Percentiles rank a stretch among this genome's conserved stretches.
Conservation (phyloP, 2,113 vertebrate genomes). For the Cariama cristata region DNA sequence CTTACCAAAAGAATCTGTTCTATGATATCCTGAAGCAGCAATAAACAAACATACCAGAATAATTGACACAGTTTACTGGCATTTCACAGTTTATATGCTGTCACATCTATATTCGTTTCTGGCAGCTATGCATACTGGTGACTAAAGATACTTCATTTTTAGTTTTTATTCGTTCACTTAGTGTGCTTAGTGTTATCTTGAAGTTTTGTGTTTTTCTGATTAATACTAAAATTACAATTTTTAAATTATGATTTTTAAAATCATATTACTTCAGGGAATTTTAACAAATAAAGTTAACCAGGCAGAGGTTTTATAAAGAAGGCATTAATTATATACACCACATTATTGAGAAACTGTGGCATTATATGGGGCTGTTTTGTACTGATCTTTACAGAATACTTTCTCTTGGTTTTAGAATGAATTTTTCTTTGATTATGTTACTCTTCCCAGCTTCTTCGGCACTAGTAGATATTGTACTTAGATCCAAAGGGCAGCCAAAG, state of each 20-base stretch:
- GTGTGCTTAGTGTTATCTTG: neutral
- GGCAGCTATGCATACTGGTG: neutral
- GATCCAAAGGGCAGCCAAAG: neutral
- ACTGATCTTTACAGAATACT: neutral
- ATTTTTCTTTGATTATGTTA: slow-evolving; percentile 21
- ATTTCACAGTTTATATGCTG: slow-evolving; percentile 44
- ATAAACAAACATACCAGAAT: slow-evolving; percentile 39
- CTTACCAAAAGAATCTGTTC: slow-evolving; percentile 47
- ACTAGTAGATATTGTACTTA: neutral
- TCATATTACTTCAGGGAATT: neutral
- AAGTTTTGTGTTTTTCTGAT: neutral
- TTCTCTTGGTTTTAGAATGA: neutral
- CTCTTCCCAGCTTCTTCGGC: neutral
- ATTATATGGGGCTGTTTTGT: neutral
- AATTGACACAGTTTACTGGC: slow-evolving; percentile 12
- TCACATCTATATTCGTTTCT: slow-evolving; percentile 13
- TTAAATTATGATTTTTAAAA: neutral
- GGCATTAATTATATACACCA: neutral
- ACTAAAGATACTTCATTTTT: neutral
- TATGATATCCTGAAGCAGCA: neutral
- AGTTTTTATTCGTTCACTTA: neutral
- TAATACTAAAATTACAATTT: neutral
- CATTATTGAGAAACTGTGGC: neutral
- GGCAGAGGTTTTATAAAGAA: neutral
- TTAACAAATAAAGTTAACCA: neutral